Base-by-base conservation (phyloP, 2,113 vertebrate species). In the Rhadina sibilatrix region DNA sequence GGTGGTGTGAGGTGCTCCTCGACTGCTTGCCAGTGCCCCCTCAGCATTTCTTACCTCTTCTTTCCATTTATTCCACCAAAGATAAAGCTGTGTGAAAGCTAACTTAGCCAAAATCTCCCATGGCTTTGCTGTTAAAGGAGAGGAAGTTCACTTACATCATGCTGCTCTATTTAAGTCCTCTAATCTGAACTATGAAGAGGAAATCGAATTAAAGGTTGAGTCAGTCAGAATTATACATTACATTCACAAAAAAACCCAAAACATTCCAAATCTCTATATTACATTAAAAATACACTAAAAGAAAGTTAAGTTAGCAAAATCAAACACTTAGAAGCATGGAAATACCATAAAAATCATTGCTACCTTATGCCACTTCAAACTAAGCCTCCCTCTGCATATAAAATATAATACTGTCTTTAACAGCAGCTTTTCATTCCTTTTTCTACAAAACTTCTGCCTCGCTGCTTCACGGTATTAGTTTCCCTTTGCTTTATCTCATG, bases 21-120 rank as follows among this genome's bases (percentile, higher is more conserved):
- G 1, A 44, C 52, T 27, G 12, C 61, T 52, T 72, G 70, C 59
- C 63, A 59, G 90, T 14, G 19, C 54, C 76, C 93, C 38, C 47
- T 61, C 79, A 71, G 83, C 57, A 23, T 65, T 95, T 97, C 63
- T 79, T 50, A 76, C 57, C 77, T 47, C 46, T 84, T 76, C 63
- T 93, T 96, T 96, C 50, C 60, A 63, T 56, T 94, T 97, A 84
- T 74, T 92, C 72, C 96, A 63, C 93, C 77, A 77, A 42, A 53
- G 33, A 93, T 66, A 79, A 87, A 95, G 69, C 71, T 87, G 38
- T 84, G 89, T 89, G 93, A 93, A 94, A 97, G 81, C 60, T 80
- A 33, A 54, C 38, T 92, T 66, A 68, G 80, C 65, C 84, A 91
- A 97, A 95, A 60, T 91, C 74, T 94, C 44, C 59, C 71, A 11